Evolutionary conservation across 2,888 invertebrate species (phyloP).

Genomic region (Melanargia galathea): DNA sequence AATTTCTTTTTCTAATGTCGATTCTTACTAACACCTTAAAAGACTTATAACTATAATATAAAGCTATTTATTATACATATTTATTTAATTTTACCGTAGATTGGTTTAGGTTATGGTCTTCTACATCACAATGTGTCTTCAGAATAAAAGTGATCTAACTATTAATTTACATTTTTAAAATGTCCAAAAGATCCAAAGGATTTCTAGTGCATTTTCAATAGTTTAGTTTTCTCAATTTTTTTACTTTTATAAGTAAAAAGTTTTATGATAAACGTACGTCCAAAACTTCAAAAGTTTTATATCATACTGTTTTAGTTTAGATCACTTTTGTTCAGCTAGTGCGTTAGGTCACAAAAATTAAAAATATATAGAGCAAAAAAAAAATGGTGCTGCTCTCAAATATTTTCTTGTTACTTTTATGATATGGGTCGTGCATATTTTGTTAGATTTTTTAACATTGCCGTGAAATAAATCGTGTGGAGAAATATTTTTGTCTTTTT

Average conservation of each 20-base stretch:
- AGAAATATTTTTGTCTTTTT: slow-evolving; percentile 18
- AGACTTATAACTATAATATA: neutral
- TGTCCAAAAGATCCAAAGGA: neutral
- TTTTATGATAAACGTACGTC: neutral
- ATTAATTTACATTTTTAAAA: neutral
- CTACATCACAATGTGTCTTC: slow-evolving; percentile 13
- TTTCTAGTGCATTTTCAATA: slow-evolving; percentile 2
- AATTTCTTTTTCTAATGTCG: neutral
- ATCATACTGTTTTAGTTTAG: neutral
- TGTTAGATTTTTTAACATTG: slow-evolving; percentile 35
- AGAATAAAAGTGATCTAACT: slow-evolving; percentile 10
- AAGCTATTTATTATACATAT: slow-evolving; percentile 4
- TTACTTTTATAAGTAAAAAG: neutral
- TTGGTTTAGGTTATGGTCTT: neutral
- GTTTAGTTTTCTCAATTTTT: neutral
- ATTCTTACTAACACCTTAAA: neutral
- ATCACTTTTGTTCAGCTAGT: slow-evolving; percentile 10
- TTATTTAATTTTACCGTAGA: slow-evolving; percentile 10
- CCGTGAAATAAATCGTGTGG: slow-evolving; percentile 31
- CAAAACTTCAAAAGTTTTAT: neutral
- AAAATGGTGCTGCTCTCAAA: slow-evolving; percentile 16
- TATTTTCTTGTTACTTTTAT: slow-evolving; percentile 24
- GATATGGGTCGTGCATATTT: slow-evolving; percentile 24
- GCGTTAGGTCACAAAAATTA: neutral
- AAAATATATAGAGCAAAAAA: too few species aligned